Base-by-base conservation (phyloP, 2,888 invertebrate genomes). In the Pyrrhia umbra region DNA sequence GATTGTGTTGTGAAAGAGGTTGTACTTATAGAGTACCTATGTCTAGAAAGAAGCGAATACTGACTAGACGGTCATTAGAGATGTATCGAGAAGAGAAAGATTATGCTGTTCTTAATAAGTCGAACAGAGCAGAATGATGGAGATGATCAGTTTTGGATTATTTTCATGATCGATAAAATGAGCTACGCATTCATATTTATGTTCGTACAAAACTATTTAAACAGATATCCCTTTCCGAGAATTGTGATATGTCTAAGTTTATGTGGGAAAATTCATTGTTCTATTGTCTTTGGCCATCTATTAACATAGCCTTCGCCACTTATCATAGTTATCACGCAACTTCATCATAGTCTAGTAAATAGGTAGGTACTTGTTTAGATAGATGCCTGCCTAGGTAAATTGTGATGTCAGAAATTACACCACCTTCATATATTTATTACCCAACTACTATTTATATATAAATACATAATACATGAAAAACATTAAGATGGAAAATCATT, bases 221-320 rank as follows among this genome's bases (percentile, higher is more conserved):
- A 54, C 68, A 72, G 51, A 64, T 67, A 75, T 71, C 65, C 75
- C 74, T 81, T 92, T 90, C 89, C 83, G 69, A 88, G 92, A 92
- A 92, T 78, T 84, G 84, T 84, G 87, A 88, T 88, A 86, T 86
- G 87, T 88, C 85, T 88, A 89, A 63, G 70, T 54, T 58, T 88
- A 89, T 90, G 90, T 93, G 93, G 88, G 93, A 93, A 85, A 89
- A 86, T 79, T 83, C 90, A 93, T 94, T 94, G 94, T 94, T 94
- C 93, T 87, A 94, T 93, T 94, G 94, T 94, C 84, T 87, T 74
- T 85, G 83, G 80, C 78, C 86, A 87, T 83, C 83, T 87, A 92
- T 92, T 92, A 92, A 87, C 85, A 87, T 87, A 90, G 81, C 82
- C 83, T 88, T 87, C 85, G 83, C 77, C 79, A 84, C 82, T 88